Evolutionary conservation across 23 tunicate species (phyloP), one percentile per base, ranked within the genome.

Genomic region (Halocynthia roretzi): DNA sequence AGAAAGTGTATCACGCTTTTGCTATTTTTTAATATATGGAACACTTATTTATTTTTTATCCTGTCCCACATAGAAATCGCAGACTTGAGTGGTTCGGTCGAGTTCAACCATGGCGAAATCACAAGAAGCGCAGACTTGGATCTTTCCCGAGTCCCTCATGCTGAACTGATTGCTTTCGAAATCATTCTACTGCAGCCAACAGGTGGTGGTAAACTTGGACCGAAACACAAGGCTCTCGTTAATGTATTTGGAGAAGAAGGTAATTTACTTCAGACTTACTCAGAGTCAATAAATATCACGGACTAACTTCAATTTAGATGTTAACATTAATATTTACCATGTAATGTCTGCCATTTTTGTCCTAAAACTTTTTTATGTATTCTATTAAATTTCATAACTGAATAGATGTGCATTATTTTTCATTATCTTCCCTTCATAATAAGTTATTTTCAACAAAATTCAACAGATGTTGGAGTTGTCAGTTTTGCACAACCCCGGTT

Each of bases 161-260:
- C 73, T 7, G 85, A 86, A 14, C 48, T 55, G 52, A 58, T 86
- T 51, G 49, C 68, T 14, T 92, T 92, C 62, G 64, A 21, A 20
- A 78, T 86, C 10, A 61, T 76, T 15, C 66, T 92, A 74, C 84
- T 88, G 77, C 79, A 83, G 49, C 91, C 92, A 10, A 82, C 79
- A 8, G 98, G 92, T 11, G 87, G 87, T 7, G 98, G 80, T 40
- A 92, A 82, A 77, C 56, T 86, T 49, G 98, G 98, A 50, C 79
- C 82, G 9, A 92, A 86, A 76, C 70, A 49, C 56, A 54, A 71
- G 44, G 85, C 98, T 2, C 67, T 72, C 10, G 98, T 92, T 12
- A 86, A 86, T 6, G 92, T 92, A 18, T 92, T 92, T 70, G 98
- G 93, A 53, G 98, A 86, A 22, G 92, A 92, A 92, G 98, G 98